Conservation (phyloP, 2,113 vertebrate species). For the Epinephelus lanceolatus region DNA sequence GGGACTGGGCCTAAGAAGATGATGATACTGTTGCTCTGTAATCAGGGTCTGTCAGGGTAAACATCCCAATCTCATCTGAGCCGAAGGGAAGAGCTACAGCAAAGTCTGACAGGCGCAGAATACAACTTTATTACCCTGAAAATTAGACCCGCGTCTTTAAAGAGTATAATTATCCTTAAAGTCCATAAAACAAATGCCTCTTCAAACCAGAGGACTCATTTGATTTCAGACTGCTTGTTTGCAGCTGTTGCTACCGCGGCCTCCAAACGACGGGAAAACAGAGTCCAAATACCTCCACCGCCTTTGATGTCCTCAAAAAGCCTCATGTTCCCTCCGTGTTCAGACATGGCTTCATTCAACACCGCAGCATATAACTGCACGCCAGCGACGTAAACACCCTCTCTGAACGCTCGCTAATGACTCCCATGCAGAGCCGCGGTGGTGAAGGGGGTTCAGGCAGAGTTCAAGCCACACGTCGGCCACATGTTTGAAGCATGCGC, state of each 20-base stretch:
- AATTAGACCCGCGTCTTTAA: neutral
- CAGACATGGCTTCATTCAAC: conserved; percentile 41
- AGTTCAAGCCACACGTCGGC: conserved; percentile 53
- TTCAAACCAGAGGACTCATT: neutral
- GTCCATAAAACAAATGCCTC: neutral
- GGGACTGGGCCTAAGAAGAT: too few relatives aligned
- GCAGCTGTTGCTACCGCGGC: conserved; percentile 32
- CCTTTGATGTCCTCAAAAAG: conserved; percentile 46
- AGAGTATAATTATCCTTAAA: neutral
- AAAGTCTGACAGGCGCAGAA: neutral
- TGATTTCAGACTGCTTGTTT: neutral
- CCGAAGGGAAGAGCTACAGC: too few relatives aligned
- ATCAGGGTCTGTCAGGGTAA: too few relatives aligned
- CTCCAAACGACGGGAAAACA: conserved; percentile 10
- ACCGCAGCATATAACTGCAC: neutral
- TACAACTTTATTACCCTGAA: neutral
- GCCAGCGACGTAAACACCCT: conserved; percentile 36
- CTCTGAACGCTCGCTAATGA: conserved; percentile 43
- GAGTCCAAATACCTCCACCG: neutral
- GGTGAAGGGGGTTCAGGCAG: conserved; percentile 52
- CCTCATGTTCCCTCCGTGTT: conserved; percentile 36
- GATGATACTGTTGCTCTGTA: too few relatives aligned
- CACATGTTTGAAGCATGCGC: conserved; percentile 51
- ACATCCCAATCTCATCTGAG: too few relatives aligned
- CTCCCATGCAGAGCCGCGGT: conserved; percentile 46